These are phyloP conservation scores for Caenorhabditis sp. DNA, from an alignment of 2,888 invertebrate species.

Conservation along the genomic window DNA sequence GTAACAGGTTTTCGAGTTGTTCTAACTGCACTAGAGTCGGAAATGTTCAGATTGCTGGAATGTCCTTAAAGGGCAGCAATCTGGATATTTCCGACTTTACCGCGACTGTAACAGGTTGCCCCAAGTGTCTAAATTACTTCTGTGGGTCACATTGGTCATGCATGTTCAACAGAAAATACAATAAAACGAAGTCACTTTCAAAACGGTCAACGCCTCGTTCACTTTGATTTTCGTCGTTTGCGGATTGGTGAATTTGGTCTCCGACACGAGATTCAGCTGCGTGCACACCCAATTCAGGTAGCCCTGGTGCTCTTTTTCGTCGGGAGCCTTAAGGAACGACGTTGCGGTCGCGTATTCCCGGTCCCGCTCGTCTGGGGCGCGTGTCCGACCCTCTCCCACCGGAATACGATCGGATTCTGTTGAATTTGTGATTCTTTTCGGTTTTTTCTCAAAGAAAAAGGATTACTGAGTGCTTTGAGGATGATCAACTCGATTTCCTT, in stretches of 20 bases:
- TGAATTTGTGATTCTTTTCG: too few species aligned
- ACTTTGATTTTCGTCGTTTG: slow-evolving; percentile 16
- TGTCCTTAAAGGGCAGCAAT: too few species aligned
- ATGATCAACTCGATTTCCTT: background rate
- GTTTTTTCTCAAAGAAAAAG: background rate
- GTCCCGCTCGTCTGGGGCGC: background rate
- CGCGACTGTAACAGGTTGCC: too few species aligned
- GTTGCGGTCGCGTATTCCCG: background rate
- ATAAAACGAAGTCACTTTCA: slow-evolving; percentile 21
- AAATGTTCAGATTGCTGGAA: too few species aligned
- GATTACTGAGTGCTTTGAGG: background rate
- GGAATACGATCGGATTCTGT: too few species aligned
- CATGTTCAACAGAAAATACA: background rate
- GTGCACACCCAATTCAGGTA: slow-evolving; percentile 49
- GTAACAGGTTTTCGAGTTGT: too few species aligned
- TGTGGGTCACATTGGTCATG: too few species aligned
- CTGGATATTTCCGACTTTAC: too few species aligned
- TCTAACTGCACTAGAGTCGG: too few species aligned
- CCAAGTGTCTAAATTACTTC: too few species aligned
- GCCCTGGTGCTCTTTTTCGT: slow-evolving; percentile 39
- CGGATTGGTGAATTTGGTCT: background rate
- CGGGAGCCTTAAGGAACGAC: slow-evolving; percentile 9
- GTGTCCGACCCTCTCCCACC: too few species aligned
- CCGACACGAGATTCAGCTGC: slow-evolving; percentile 11
- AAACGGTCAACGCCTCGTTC: slow-evolving; percentile 39